These are phyloP conservation scores for Lutjanus erythropterus DNA, from an alignment of 2,113 vertebrate genomes.

Conservation along the genomic window DNA sequence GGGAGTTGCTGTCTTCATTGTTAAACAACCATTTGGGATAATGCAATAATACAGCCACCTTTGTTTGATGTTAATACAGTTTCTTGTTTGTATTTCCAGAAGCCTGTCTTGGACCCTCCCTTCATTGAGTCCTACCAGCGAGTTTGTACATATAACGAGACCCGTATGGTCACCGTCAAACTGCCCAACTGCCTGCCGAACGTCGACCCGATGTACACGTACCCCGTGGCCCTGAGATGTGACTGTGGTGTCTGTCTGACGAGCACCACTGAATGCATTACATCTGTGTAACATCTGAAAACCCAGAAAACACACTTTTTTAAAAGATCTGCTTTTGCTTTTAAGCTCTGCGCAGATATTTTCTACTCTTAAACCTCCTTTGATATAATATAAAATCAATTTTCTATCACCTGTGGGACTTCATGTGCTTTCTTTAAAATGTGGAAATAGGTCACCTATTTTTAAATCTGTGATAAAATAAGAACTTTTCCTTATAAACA, in stretches of 20 bases:
- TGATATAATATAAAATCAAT: background rate
- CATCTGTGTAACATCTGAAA: constrained; percentile 67
- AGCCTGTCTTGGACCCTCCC: constrained; percentile 90
- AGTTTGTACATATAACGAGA: constrained; percentile 94
- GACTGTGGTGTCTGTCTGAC: constrained; percentile 91
- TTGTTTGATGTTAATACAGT: background rate
- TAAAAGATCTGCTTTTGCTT: background rate
- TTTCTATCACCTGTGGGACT: background rate
- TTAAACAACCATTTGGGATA: too few relatives aligned
- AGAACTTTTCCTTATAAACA: too few relatives aligned
- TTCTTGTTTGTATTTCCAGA: constrained; percentile 79
- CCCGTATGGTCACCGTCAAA: constrained; percentile 86
- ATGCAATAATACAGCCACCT: too few relatives aligned
- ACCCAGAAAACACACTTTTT: background rate
- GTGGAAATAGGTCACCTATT: too few relatives aligned
- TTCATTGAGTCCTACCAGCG: constrained; percentile 91
- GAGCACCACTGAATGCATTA: constrained; percentile 91
- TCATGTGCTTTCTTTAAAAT: background rate
- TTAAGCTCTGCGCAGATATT: too few relatives aligned
- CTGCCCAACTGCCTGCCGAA: constrained; percentile 86
- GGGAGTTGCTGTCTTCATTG: too few relatives aligned
- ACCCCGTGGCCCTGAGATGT: constrained; percentile 90
- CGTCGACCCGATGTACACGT: constrained; percentile 90
- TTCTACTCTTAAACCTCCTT: background rate
- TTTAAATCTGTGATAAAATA: too few relatives aligned